Percentiles rank a stretch among this genome's conserved stretches.
These are phyloP conservation scores for Sebastes schlegelii DNA, from an alignment of 2,113 vertebrate genomes.

Conservation along the genomic window DNA sequence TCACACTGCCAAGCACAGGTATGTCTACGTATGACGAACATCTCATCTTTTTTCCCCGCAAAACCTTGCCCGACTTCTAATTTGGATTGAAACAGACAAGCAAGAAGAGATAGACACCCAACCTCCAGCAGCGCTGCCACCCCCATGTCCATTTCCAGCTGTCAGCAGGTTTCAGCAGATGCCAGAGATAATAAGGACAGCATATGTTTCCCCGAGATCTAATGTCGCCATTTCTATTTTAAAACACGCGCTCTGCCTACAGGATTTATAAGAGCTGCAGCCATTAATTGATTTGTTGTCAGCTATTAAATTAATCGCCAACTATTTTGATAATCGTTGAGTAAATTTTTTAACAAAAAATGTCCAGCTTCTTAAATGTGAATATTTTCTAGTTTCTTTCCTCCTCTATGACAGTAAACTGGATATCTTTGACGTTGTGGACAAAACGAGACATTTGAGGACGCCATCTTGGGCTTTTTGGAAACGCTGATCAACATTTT, in stretches of 20 bases:
- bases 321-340: too few species aligned
- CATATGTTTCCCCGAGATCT: constrained; percentile 54
- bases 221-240: constrained; percentile 50
- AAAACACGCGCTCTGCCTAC: constrained; percentile 15
- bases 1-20: constrained; percentile 32
- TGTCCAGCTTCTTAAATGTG: too few species aligned
- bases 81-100: constrained; percentile 64
- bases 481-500: too few species aligned
- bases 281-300: too few species aligned
- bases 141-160: constrained; percentile 68
- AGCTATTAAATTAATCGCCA: too few species aligned
- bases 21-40: constrained; percentile 33
- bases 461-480: too few species aligned
- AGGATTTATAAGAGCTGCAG: not conserved
- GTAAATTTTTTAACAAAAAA: too few species aligned
- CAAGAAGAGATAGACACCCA: constrained; percentile 63
- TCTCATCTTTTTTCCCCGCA: constrained; percentile 20
- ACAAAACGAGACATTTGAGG: too few species aligned
- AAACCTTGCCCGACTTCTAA: constrained; percentile 37
- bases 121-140: constrained; percentile 60
- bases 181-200: constrained; percentile 73
- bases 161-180: constrained; percentile 68
- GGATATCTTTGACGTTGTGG: too few species aligned
- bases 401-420: too few species aligned
- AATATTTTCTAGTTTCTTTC: too few species aligned